phyloP scores from a whole-genome alignment of 2,113 vertebrate genomes.

The Microtus montanus region DNA sequence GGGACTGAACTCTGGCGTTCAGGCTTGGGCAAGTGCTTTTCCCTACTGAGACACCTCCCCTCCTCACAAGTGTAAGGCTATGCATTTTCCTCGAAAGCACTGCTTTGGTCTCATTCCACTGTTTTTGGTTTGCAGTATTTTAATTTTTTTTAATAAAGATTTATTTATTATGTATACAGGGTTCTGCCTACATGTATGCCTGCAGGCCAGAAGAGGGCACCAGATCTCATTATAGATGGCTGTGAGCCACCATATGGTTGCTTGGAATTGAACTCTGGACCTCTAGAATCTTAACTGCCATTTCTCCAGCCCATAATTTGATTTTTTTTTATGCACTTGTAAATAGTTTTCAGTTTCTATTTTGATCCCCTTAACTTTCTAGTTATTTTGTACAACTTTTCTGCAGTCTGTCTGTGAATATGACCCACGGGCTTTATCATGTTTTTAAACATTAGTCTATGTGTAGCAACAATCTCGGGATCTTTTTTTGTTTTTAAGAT shows the following conservation, averaged over 20 bases:
- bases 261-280: too few relatives aligned
- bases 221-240: too few relatives aligned
- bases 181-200: too few relatives aligned
- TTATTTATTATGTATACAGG: too few relatives aligned
- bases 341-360: not conserved
- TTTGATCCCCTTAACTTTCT: constrained; percentile 17
- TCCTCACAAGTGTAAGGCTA: not conserved
- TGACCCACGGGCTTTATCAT: not conserved
- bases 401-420: not conserved
- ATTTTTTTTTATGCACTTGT: not conserved
- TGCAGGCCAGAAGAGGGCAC: too few relatives aligned
- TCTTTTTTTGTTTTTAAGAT: too few relatives aligned
- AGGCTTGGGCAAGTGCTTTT: not conserved
- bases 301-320: not conserved
- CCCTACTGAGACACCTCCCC: not conserved
- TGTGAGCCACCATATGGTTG: too few relatives aligned
- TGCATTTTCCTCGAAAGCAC: not conserved
- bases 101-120: not conserved
- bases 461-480: not conserved
- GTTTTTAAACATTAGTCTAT: not conserved
- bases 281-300: too few relatives aligned
- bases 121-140: too few relatives aligned
- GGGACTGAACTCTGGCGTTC: not conserved
- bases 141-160: too few relatives aligned
- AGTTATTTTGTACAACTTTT: not conserved